phyloP scores from a whole-genome alignment of 2,113 vertebrate genomes.

The Vidua chalybeata region DNA sequence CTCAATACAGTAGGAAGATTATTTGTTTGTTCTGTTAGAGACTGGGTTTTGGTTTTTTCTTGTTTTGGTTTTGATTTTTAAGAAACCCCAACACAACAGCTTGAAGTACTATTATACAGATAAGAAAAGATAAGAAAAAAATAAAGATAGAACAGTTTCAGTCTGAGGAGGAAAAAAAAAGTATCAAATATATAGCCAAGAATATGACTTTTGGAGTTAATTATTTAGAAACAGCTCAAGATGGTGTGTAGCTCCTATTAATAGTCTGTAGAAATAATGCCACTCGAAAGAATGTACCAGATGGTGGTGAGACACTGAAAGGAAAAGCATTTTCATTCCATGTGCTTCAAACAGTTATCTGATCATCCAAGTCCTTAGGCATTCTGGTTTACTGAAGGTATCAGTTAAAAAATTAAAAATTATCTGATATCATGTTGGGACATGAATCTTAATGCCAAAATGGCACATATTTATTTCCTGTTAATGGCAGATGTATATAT shows the following conservation, averaged over 20 bases:
- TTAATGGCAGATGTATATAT: constrained; percentile 31
- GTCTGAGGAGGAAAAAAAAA: not conserved
- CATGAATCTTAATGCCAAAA: constrained; percentile 49
- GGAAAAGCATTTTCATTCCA: constrained; percentile 41
- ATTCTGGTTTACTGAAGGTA: constrained; percentile 30
- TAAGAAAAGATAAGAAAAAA: not conserved
- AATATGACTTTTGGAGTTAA: constrained; percentile 33
- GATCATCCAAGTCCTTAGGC: constrained; percentile 12
- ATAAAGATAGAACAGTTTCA: not conserved
- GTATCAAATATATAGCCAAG: not conserved
- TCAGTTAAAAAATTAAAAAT: constrained; percentile 35
- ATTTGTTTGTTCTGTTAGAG: not conserved
- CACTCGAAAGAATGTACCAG: constrained; percentile 18
- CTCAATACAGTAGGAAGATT: rapidly evolving
- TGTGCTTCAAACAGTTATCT: constrained; percentile 24
- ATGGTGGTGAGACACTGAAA: constrained; percentile 42
- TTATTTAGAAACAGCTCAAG: constrained; percentile 56
- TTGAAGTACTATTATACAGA: not conserved
- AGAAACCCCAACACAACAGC: not conserved
- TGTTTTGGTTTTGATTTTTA: not conserved
- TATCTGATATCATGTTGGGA: not conserved
- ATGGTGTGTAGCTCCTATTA: constrained; percentile 14
- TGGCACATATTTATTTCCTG: constrained; percentile 58
- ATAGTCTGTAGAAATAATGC: constrained; percentile 37
- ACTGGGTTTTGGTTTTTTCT: not conserved